Conservation (phyloP, 2,113 vertebrate species). For the Gallinago media region DNA sequence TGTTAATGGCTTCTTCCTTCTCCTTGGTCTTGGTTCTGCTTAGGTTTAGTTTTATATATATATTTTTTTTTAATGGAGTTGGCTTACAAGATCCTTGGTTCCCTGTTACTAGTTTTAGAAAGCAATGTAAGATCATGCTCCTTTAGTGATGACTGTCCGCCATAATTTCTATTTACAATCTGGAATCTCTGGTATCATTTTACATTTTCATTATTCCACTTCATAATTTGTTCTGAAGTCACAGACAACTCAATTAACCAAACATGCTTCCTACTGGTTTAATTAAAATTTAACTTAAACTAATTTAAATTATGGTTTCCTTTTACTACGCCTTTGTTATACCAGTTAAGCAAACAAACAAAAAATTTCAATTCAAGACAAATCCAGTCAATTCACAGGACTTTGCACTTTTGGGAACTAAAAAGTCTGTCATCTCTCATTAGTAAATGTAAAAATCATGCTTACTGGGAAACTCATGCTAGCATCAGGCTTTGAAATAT, state of each 20-base stretch:
- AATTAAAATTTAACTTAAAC: neutral
- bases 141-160: neutral
- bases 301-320: constrained; percentile 1
- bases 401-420: neutral
- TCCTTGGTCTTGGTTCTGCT: neutral
- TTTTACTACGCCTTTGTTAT: neutral
- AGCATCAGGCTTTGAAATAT: neutral
- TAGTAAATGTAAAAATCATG: neutral
- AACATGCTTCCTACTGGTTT: neutral
- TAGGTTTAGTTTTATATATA: neutral
- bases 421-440: neutral
- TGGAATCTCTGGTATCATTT: neutral
- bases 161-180: neutral
- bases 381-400: neutral
- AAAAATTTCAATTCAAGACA: neutral
- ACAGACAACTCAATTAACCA: neutral
- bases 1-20: neutral
- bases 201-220: neutral
- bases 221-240: neutral
- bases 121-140: neutral
- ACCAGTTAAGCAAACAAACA: neutral
- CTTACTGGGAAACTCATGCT: neutral
- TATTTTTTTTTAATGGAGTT: neutral
- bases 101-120: neutral
- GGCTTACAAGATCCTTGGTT: neutral